Base-by-base conservation (phyloP, 2,797 vertebrate genomes). In the Pygocentrus nattereri region DNA sequence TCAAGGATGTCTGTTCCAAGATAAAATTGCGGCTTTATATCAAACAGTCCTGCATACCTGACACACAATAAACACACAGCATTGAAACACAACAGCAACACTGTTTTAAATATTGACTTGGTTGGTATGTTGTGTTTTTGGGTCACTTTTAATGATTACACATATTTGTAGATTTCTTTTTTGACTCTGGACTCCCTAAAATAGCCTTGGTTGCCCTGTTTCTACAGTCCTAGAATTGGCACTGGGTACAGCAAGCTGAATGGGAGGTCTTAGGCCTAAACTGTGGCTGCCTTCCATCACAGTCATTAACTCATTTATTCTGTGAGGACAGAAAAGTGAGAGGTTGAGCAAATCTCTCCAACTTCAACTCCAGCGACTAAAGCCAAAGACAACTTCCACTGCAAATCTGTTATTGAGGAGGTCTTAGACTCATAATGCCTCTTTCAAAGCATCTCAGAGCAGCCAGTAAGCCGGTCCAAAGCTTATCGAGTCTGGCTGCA, bases 331-430 rank as follows among this genome's bases (percentile, higher is more conserved):
- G 76, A 75, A 15, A 68, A 74, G 78, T 4, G 30, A 59, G 30
- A 69, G 59, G 75, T 68, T 77, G 76, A 61, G 38, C 74, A 86
- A 77, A 74, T 78, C 78, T 89, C 88, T 81, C 81, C 41, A 62
- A 89, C 74, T 81, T 87, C 85, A 74, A 74, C 79, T 88, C 80
- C 73, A 16, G 76, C 74, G 38, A 19, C 19, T 50, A 54, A 52
- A 31, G 92, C 93, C 93, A 94, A 93, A 91, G 83, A 90, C 90
- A 93, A 93, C 92, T 90, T 93, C 90, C 89, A 88, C 68, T 69
- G 65, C 74, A 87, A 87, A 87, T 85, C 88, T 88, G 82, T 92
- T 85, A 90, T 90, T 74, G 83, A 79, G 75, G 91, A 84, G 75
- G 77, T 79, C 56, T 76, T 49, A 85, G 89, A 88, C 88, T 82